phyloP scores from a whole-genome alignment of 2,888 invertebrate species.

The Leuctra nigra region DNA sequence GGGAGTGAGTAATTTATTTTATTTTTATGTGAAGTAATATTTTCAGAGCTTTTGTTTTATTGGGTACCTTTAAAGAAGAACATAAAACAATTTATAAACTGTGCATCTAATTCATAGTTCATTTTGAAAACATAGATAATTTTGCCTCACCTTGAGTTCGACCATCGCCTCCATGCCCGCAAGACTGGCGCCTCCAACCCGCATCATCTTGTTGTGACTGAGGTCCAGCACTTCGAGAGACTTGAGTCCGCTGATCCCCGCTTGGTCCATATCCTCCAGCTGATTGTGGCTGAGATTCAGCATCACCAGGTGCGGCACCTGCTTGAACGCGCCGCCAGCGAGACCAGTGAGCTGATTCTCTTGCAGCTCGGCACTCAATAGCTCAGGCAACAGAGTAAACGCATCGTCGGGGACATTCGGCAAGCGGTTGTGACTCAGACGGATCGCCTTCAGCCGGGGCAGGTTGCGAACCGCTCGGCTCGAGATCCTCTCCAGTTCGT shows the following conservation, averaged over 20 bases:
- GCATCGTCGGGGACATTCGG: constrained; percentile 59
- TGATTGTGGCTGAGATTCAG: constrained; percentile 80
- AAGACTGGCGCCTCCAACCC: constrained; percentile 57
- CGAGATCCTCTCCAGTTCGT: constrained; percentile 69
- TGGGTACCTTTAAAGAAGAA: too few relatives aligned
- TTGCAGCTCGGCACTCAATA: constrained; percentile 70
- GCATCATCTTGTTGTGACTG: constrained; percentile 67
- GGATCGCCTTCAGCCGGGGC: constrained; percentile 59
- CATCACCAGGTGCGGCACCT: constrained; percentile 69
- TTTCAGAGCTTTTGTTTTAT: too few relatives aligned
- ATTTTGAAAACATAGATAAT: too few relatives aligned
- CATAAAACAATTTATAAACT: too few relatives aligned
- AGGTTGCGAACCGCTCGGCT: constrained; percentile 63
- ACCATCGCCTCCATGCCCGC: constrained; percentile 79
- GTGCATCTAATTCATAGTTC: too few relatives aligned
- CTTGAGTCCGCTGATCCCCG: constrained; percentile 63
- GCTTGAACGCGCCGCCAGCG: constrained; percentile 66
- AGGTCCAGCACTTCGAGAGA: constrained; percentile 81
- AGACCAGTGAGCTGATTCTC: constrained; percentile 70
- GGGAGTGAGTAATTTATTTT: too few relatives aligned
- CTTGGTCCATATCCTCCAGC: constrained; percentile 63
- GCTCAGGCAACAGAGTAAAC: constrained; percentile 66
- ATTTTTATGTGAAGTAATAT: too few relatives aligned
- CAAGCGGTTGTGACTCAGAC: constrained; percentile 47
- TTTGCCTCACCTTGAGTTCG: constrained; percentile 56